phyloP scores from a whole-genome alignment of 2,797 vertebrate species.

The Sciurus carolinensis region DNA sequence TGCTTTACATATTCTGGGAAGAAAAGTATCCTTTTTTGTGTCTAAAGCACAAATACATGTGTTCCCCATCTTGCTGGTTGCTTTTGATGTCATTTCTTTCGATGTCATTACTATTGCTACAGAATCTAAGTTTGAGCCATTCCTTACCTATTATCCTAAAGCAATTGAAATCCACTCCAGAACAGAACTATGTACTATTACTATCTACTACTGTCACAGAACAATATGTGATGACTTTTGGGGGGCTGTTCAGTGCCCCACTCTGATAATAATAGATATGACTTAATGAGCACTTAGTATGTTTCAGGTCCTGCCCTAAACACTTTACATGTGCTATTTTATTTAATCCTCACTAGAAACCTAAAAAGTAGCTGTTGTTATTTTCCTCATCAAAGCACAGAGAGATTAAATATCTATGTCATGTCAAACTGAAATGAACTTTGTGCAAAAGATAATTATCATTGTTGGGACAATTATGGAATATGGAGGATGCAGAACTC shows the following conservation, averaged over 20 bases:
- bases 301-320: neutral
- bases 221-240: neutral
- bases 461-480: neutral
- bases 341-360: slow-evolving; percentile 16
- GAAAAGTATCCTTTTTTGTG: neutral
- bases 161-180: too few relatives aligned
- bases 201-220: neutral
- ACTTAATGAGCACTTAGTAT: neutral
- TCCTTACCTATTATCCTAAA: too few relatives aligned
- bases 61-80: neutral
- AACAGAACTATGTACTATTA: neutral
- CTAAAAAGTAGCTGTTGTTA: neutral
- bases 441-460: slow-evolving; percentile 11
- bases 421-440: neutral
- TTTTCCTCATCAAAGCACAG: slow-evolving; percentile 15
- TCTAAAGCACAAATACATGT: neutral
- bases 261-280: neutral
- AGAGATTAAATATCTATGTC: slow-evolving; percentile 19
- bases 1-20: neutral
- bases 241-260: neutral
- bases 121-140: too few relatives aligned
- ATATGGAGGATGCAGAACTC: slow-evolving; percentile 12
- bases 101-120: neutral
- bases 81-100: neutral
- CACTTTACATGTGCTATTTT: neutral